Evolutionary conservation across 2,113 vertebrate genomes (phyloP).

Genomic region (Agapornis roseicollis): DNA sequence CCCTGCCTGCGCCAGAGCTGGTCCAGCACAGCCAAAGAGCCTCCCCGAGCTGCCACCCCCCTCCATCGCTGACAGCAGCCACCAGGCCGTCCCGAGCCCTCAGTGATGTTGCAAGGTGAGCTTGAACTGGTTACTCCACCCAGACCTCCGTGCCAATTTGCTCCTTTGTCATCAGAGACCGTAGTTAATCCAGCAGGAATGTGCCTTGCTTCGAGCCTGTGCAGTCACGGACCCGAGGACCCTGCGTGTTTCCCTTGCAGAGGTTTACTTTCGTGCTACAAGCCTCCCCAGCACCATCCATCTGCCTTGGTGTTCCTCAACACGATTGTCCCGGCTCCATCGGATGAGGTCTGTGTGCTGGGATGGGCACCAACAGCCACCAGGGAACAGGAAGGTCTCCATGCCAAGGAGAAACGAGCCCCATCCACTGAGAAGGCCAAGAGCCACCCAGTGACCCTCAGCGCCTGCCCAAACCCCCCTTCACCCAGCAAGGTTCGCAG

Average conservation of each 20-base stretch:
- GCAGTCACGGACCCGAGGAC: not conserved
- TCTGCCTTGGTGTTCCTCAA: not conserved
- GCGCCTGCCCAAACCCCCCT: not conserved
- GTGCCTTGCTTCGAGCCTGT: not conserved
- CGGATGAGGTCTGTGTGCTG: fast-evolving
- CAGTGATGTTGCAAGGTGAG: conserved; percentile 64
- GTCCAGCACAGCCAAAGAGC: not conserved
- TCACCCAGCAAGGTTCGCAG: fast-evolving
- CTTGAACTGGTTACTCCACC: conserved; percentile 61
- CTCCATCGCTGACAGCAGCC: not conserved
- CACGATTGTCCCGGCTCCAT: fast-evolving
- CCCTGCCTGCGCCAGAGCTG: fast-evolving
- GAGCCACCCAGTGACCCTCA: fast-evolving
- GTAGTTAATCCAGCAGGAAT: conserved; percentile 64
- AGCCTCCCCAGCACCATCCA: not conserved
- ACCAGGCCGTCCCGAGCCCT: not conserved
- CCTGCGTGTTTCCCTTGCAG: fast-evolving
- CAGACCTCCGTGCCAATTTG: conserved; percentile 62
- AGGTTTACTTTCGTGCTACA: not conserved
- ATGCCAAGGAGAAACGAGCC: fast-evolving
- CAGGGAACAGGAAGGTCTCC: not conserved
- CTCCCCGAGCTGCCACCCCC: not conserved
- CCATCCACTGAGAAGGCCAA: fast-evolving
- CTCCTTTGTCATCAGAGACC: conserved; percentile 57
- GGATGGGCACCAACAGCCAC: fast-evolving